These are phyloP conservation scores for Sarcoramphus papa DNA, from an alignment of 2,797 vertebrate genomes.

Conservation along the genomic window DNA sequence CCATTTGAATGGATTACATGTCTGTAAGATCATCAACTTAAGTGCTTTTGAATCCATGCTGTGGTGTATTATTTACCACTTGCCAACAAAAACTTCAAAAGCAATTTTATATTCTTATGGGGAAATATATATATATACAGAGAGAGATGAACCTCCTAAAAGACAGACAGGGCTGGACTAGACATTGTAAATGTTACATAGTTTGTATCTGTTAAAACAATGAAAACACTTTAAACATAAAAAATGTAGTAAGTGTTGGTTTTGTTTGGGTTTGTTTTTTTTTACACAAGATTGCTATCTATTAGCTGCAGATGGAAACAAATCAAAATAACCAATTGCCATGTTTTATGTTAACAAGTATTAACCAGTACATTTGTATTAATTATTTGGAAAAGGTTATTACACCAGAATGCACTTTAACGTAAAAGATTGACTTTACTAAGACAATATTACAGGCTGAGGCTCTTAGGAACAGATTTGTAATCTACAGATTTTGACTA, in stretches of 20 bases:
- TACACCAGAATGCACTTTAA: constrained; percentile 65
- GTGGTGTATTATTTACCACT: constrained; percentile 23
- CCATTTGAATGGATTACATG: neutral
- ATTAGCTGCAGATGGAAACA: constrained; percentile 31
- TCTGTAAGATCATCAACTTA: constrained; percentile 25
- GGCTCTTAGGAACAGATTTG: constrained; percentile 63
- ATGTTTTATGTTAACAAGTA: constrained; percentile 59
- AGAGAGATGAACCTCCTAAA: constrained; percentile 18
- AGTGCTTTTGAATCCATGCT: constrained; percentile 13
- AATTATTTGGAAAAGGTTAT: constrained; percentile 59
- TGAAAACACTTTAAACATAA: neutral
- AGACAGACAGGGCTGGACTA: constrained; percentile 9
- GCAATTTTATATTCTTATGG: constrained; percentile 8
- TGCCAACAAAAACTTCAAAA: constrained; percentile 38
- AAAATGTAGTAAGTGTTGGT: constrained; percentile 5
- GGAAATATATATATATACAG: neutral
- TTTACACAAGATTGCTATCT: constrained; percentile 20
- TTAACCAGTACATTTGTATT: constrained; percentile 58
- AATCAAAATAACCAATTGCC: constrained; percentile 52
- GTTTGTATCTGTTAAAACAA: constrained; percentile 19
- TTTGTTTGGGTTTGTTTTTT: neutral
- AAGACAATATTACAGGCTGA: constrained; percentile 69
- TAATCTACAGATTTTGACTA: constrained; percentile 64
- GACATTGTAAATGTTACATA: neutral
- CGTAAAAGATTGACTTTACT: constrained; percentile 59